Percentiles rank a stretch among this genome's conserved stretches.
phyloP scores from a whole-genome alignment of 2,797 vertebrate genomes.

The Nasua narica region DNA sequence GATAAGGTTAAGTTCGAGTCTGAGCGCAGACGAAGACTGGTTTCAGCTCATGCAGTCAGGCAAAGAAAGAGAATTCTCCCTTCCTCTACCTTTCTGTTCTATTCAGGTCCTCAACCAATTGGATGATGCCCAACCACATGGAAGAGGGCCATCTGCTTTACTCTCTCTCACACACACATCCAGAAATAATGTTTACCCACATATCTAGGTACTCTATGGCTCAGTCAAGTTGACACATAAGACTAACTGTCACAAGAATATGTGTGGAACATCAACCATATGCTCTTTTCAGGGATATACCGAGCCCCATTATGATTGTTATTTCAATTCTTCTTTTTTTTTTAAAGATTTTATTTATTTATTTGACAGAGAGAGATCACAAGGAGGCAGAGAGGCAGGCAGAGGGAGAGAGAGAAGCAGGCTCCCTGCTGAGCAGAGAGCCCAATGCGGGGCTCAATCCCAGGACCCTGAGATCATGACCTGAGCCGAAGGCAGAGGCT shows the following conservation, averaged over 20 bases:
- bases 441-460: no score
- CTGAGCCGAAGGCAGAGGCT: no score
- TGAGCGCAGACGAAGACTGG: neutral
- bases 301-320: neutral
- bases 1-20: neutral
- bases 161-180: neutral
- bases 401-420: no score
- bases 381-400: no score
- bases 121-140: no score
- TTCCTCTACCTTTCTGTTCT: neutral
- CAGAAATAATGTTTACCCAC: neutral
- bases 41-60: neutral
- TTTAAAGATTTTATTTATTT: no score
- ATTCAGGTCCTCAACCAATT: neutral
- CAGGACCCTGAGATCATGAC: no score
- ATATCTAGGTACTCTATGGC: neutral
- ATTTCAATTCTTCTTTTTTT: neutral
- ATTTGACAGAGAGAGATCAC: no score
- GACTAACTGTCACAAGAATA: neutral
- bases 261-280: neutral
- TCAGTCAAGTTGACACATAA: neutral
- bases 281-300: neutral
- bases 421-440: no score
- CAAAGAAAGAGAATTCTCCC: neutral
- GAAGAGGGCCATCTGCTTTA: neutral